Conservation (phyloP, 2,888 invertebrate genomes). For the Deilephila porcellus region DNA sequence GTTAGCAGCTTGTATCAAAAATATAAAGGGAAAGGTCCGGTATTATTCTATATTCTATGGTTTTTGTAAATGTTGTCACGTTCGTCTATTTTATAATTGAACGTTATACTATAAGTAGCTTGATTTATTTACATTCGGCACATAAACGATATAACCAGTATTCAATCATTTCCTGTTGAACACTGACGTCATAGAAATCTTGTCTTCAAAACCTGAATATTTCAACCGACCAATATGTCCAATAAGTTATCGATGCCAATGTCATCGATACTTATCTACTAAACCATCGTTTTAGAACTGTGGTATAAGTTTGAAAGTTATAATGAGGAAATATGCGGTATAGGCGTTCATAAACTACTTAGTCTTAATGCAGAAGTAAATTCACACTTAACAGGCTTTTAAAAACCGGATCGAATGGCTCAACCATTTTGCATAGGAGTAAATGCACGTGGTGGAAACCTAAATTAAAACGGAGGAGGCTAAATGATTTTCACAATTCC, state of each 20-base stretch:
- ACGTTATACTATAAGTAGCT: not conserved
- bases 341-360: no score
- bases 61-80: conserved; percentile 32
- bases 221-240: no score
- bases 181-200: not conserved
- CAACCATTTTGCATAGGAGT: not conserved
- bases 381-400: not conserved
- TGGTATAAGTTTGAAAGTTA: no score
- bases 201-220: not conserved
- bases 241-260: not conserved
- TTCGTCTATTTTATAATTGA: not conserved
- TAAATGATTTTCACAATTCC: no score
- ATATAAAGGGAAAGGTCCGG: conserved; percentile 14
- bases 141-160: not conserved
- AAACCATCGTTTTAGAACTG: no score
- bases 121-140: not conserved
- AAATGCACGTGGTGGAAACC: no score
- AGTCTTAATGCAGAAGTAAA: not conserved
- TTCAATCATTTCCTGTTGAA: not conserved
- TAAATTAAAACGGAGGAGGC: no score
- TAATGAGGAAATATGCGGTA: no score
- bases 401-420: not conserved
- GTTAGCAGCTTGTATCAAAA: conserved; percentile 31
- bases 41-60: conserved; percentile 31
- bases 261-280: not conserved